Evolutionary conservation across 2,888 invertebrate genomes (phyloP), one percentile per base, ranked within the genome.

Genomic region (Dicycla oo): DNA sequence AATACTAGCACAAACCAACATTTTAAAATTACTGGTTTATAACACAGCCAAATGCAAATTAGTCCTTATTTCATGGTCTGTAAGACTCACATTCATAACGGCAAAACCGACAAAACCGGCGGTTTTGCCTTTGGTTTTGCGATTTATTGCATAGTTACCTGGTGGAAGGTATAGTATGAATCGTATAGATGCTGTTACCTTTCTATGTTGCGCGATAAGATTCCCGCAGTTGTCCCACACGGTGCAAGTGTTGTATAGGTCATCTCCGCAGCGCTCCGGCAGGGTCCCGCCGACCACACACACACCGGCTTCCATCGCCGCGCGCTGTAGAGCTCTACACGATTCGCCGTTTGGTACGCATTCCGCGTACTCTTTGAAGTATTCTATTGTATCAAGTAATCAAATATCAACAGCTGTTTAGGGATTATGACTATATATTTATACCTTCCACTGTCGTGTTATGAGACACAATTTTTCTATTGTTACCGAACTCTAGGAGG

Each of bases 241-340:
- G 0, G 98, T 98, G 87, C 98, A 98, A 0, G 99, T 99, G 92
- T 99, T 99, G 91, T 97, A 99, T 11, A 98, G 93, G 86, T 97
- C 97, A 51, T 96, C 96, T 0, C 96, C 96, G 61, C 97, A 97
- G 74, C 96, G 94, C 95, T 99, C 99, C 0, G 99, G 99, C 85
- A 99, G 97, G 0, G 99, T 98, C 13, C 99, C 99, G 15, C 98
- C 99, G 63, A 99, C 97, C 30, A 99, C 95, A 88, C 97, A 98
- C 67, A 99, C 95, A 30, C 97, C 96, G 78, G 98, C 97, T 76
- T 98, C 97, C 80, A 97, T 97, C 0, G 99, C 99, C 34, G 97
- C 97, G 69, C 96, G 91, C 0, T 98, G 97, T 45, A 99, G 93
- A 45, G 97, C 97, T 43, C 95, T 89, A 68, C 97, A 97, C 0